Percentiles rank a stretch among this genome's conserved stretches.
These are phyloP conservation scores for Sciurus vulgaris DNA, from an alignment of 2,797 vertebrate genomes.

Conservation along the genomic window DNA sequence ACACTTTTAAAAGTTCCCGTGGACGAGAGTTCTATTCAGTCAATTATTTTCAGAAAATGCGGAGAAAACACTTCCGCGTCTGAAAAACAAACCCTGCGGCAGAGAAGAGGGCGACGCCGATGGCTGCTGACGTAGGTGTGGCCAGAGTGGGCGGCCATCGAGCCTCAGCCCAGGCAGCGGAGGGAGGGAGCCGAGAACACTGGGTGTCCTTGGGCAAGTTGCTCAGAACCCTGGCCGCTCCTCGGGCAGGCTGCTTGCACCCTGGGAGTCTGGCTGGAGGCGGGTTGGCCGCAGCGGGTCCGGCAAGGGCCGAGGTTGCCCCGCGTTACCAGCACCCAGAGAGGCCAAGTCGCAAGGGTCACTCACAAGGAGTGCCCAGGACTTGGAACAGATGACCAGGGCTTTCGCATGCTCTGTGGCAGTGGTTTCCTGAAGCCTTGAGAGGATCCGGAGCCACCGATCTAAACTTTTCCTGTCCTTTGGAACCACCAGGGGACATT, in stretches of 20 bases:
- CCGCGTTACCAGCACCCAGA: neutral
- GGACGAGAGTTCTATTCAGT: neutral
- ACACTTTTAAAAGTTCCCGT: neutral
- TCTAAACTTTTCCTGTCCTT: neutral
- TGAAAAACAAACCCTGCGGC: neutral
- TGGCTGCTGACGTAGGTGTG: too few species aligned
- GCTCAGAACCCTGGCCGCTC: fast-evolving
- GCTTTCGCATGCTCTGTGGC: neutral
- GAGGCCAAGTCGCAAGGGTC: neutral
- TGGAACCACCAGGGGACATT: neutral
- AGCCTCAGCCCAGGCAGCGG: fast-evolving
- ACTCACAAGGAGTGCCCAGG: fast-evolving
- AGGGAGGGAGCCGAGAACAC: too few species aligned
- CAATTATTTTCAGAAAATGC: neutral
- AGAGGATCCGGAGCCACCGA: neutral
- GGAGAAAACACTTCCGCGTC: neutral
- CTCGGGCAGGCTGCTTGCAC: fast-evolving
- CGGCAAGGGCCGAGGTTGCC: neutral
- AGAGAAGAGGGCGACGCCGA: too few species aligned
- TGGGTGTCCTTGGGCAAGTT: too few species aligned
- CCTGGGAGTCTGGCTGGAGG: neutral
- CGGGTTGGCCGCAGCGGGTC: neutral
- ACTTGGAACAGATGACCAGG: neutral
- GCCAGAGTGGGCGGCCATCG: too few species aligned
- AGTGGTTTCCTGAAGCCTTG: neutral